phyloP scores from a whole-genome alignment of 2,888 invertebrate species.

The Fabriciana adippe region DNA sequence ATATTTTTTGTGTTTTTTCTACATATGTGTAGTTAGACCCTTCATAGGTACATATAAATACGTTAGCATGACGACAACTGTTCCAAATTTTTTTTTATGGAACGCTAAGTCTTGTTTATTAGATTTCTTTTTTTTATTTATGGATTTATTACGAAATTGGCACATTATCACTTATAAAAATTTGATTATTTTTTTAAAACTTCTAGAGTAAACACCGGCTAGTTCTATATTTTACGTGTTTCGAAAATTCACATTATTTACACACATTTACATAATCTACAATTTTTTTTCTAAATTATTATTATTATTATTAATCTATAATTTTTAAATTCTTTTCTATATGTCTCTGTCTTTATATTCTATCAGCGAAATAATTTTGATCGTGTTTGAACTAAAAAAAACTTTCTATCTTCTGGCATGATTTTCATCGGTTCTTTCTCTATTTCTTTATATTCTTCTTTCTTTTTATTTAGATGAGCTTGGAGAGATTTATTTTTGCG shows the following conservation, averaged over 20 bases:
- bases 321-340: neutral
- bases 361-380: neutral
- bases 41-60: neutral
- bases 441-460: slow-evolving; percentile 18
- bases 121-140: neutral
- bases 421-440: slow-evolving; percentile 31
- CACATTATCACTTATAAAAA: neutral
- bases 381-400: slow-evolving; percentile 1
- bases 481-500: slow-evolving; percentile 21
- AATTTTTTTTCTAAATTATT: no score
- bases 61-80: neutral
- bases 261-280: no score
- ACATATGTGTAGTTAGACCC: slow-evolving; percentile 9
- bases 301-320: neutral
- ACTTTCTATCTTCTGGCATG: slow-evolving; percentile 29
- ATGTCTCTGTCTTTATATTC: neutral
- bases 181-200: no score
- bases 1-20: slow-evolving; percentile 5
- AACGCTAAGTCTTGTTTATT: neutral
- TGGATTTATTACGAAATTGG: neutral
- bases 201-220: no score
- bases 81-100: neutral
- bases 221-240: neutral
- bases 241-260: no score
- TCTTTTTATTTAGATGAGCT: slow-evolving; percentile 24